A percentile compares a stretch with the other conserved stretches of the same genome.
These are phyloP conservation scores for Ceratina calcarata DNA, from an alignment of 1,140 invertebrate species.

Conservation along the genomic window DNA sequence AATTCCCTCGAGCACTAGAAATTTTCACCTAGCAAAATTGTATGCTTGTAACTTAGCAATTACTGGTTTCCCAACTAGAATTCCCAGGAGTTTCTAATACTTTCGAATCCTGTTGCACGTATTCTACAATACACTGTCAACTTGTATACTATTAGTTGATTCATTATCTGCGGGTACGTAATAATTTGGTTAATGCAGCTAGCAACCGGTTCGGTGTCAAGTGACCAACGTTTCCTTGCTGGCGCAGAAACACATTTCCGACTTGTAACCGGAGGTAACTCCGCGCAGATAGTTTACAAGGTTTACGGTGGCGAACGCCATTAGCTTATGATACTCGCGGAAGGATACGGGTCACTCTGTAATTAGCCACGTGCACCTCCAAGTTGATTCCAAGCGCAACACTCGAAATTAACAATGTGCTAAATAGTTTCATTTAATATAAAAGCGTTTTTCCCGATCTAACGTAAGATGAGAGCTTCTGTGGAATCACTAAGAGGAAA, in stretches of 20 bases:
- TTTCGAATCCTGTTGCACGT: not conserved
- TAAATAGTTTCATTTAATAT: not conserved
- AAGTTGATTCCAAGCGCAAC: not conserved
- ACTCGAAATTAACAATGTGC: not conserved
- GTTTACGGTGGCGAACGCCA: conserved; percentile 21
- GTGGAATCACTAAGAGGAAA: not conserved
- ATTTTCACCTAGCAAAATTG: too few species aligned
- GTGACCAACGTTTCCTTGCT: conserved; percentile 45
- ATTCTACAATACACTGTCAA: not conserved
- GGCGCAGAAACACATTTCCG: conserved; percentile 40
- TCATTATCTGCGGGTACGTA: not conserved
- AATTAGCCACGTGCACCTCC: conserved; percentile 6
- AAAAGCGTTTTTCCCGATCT: not conserved
- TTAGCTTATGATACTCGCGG: conserved; percentile 16
- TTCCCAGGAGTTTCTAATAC: not conserved
- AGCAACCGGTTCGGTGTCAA: not conserved
- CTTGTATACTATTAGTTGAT: not conserved
- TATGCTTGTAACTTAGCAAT: too few species aligned
- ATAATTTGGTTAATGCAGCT: conserved; percentile 1
- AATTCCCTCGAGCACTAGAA: too few species aligned
- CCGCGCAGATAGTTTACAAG: conserved; percentile 43
- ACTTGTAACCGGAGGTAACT: conserved; percentile 49
- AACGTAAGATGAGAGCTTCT: too few species aligned
- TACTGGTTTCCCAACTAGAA: not conserved
- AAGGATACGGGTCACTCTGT: conserved; percentile 18